phyloP scores from a whole-genome alignment of 2,113 vertebrate species.

The Megaleporinus macrocephalus region DNA sequence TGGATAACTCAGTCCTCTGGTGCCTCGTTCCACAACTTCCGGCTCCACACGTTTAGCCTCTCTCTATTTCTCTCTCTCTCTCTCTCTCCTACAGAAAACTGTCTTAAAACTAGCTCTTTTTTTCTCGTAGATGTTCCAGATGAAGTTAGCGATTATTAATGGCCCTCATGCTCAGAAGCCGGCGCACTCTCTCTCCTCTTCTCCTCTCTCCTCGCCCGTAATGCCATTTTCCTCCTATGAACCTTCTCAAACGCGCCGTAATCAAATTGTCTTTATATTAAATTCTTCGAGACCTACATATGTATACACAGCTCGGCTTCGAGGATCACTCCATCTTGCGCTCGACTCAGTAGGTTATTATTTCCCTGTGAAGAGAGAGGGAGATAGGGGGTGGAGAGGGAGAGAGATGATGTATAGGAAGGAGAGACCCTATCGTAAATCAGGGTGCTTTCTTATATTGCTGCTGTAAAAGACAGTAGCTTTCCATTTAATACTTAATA shows the following conservation, averaged over 20 bases:
- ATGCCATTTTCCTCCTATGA: slow-evolving; percentile 76
- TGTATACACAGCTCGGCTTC: slow-evolving; percentile 72
- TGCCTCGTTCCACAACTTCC: slow-evolving; percentile 45
- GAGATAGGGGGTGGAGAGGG: not conserved
- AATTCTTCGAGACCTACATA: slow-evolving; percentile 78
- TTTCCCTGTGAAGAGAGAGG: slow-evolving; percentile 24
- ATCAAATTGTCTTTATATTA: slow-evolving; percentile 80
- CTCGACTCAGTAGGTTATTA: slow-evolving; percentile 45
- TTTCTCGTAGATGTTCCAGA: slow-evolving; percentile 70
- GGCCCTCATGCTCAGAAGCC: slow-evolving; percentile 63
- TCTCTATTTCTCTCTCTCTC: too few relatives aligned
- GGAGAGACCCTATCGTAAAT: slow-evolving; percentile 30
- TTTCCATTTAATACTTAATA: slow-evolving; percentile 43
- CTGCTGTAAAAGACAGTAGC: slow-evolving; percentile 39
- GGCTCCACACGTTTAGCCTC: slow-evolving; percentile 29
- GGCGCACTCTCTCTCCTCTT: slow-evolving; percentile 58
- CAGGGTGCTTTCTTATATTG: slow-evolving; percentile 39
- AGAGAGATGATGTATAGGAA: slow-evolving; percentile 32
- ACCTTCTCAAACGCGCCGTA: slow-evolving; percentile 69
- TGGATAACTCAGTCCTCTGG: not conserved
- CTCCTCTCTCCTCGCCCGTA: slow-evolving; percentile 68
- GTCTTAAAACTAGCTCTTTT: slow-evolving; percentile 56
- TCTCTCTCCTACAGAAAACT: slow-evolving; percentile 46
- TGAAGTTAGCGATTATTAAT: slow-evolving; percentile 80
- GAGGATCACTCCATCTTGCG: slow-evolving; percentile 66